Percentiles rank a stretch among this genome's conserved stretches.
Evolutionary conservation across 2,888 invertebrate genomes (phyloP).

Genomic region (Sialis fuliginosa): DNA sequence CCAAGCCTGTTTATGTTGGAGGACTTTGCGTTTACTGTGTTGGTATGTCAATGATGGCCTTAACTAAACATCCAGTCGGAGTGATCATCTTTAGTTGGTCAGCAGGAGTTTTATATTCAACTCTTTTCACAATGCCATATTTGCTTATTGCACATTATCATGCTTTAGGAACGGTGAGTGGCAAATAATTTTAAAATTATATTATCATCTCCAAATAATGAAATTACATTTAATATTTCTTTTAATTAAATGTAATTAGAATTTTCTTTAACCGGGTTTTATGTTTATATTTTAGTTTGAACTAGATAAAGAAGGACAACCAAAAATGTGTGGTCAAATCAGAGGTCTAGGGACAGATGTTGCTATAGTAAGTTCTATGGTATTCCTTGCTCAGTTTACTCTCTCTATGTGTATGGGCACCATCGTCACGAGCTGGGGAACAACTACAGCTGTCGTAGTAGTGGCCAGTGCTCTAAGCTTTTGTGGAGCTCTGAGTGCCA

Average conservation of each 20-base stretch:
- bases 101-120: constrained; percentile 94
- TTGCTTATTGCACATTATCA: constrained; percentile 87
- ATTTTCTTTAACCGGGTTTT: background rate
- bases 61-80: constrained; percentile 54
- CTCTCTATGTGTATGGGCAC: constrained; percentile 76
- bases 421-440: constrained; percentile 60
- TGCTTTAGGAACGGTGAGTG: constrained; percentile 66
- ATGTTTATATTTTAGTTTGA: constrained; percentile 31
- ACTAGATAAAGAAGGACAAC: constrained; percentile 32
- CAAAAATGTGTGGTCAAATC: constrained; percentile 38
- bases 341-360: constrained; percentile 90
- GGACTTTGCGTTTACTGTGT: constrained; percentile 75
- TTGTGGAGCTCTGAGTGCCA: constrained; percentile 70
- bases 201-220: background rate
- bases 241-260: background rate
- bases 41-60: constrained; percentile 78
- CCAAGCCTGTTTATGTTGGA: constrained; percentile 71
- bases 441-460: constrained; percentile 76
- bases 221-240: background rate
- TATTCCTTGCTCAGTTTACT: constrained; percentile 81
- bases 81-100: constrained; percentile 83
- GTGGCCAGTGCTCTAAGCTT: constrained; percentile 72
- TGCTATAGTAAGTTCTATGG: constrained; percentile 88
- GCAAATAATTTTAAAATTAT: background rate
- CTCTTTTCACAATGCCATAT: constrained; percentile 94